These are phyloP conservation scores for Eubasilissa splendida DNA, from an alignment of 2,888 invertebrate species.

Conservation along the genomic window DNA sequence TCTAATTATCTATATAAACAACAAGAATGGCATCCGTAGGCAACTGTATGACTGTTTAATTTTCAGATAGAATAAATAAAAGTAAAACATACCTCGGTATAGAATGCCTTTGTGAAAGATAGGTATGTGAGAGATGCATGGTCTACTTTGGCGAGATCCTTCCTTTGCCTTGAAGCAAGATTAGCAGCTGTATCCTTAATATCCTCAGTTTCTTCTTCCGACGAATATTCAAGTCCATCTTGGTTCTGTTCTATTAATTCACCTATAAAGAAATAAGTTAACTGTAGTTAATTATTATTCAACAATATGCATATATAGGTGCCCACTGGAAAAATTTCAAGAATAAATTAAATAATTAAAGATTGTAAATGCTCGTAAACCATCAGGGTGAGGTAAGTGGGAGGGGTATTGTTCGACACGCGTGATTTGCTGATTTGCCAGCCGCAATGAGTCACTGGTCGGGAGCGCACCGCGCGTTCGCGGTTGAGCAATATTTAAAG, in stretches of 20 bases:
- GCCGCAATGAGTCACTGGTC: too few relatives aligned
- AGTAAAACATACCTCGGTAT: slow-evolving; percentile 83
- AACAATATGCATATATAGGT: too few relatives aligned
- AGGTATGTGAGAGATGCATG: slow-evolving; percentile 90
- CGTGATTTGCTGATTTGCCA: too few relatives aligned
- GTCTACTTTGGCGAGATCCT: slow-evolving; percentile 95
- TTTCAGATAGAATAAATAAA: neutral
- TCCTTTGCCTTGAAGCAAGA: slow-evolving; percentile 90
- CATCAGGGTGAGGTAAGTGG: too few relatives aligned
- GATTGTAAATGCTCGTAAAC: too few relatives aligned
- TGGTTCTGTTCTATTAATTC: slow-evolving; percentile 99
- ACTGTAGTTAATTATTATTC: too few relatives aligned
- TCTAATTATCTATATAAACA: too few relatives aligned
- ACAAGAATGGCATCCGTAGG: too few relatives aligned
- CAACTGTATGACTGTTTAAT: neutral
- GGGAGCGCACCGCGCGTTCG: too few relatives aligned
- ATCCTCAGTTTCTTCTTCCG: slow-evolving; percentile 96
- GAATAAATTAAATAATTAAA: too few relatives aligned
- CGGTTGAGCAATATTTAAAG: too few relatives aligned
- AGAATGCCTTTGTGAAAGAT: slow-evolving; percentile 94
- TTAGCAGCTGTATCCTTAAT: slow-evolving; percentile 92
- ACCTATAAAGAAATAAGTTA: slow-evolving; percentile 70
- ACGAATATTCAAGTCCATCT: slow-evolving; percentile 97
- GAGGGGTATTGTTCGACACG: too few relatives aligned
- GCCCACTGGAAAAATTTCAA: neutral